Percentiles rank a stretch among this genome's conserved stretches.
Conservation (phyloP, 2,797 vertebrate species). For the Synaphobranchus kaupii region DNA sequence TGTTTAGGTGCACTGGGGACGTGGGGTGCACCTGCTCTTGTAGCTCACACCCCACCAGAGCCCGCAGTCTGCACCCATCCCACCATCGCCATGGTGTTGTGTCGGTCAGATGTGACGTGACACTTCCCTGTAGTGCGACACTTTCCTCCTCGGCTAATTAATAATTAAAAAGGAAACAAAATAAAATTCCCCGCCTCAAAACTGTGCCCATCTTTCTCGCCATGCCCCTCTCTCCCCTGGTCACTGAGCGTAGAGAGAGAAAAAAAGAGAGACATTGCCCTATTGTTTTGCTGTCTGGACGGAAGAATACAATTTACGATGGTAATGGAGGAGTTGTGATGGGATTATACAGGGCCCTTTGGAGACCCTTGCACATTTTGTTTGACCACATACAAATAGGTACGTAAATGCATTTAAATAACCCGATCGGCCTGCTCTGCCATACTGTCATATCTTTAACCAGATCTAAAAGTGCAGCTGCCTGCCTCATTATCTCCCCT, state of each 20-base stretch:
- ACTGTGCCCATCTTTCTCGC: background rate
- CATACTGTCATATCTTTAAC: conserved; percentile 37
- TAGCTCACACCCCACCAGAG: background rate
- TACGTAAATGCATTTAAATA: conserved; percentile 43
- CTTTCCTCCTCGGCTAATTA: conserved; percentile 28
- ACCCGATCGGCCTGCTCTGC: conserved; percentile 32
- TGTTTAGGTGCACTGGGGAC: background rate
- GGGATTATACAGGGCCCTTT: conserved; percentile 10
- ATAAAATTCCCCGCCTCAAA: background rate
- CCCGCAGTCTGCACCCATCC: conserved; percentile 52
- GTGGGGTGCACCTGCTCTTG: background rate
- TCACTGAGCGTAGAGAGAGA: background rate
- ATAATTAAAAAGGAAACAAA: background rate
- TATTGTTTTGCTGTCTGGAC: background rate
- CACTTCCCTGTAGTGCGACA: conserved; percentile 59
- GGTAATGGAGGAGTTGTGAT: background rate
- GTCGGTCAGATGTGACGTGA: conserved; percentile 64
- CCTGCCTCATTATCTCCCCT: background rate
- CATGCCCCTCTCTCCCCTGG: background rate
- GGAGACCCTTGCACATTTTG: background rate
- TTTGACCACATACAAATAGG: conserved; percentile 33
- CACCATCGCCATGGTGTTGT: conserved; percentile 49
- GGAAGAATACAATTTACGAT: background rate
- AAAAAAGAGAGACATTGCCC: conserved; percentile 47
- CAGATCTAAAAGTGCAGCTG: conserved; percentile 42